Percentiles rank a stretch among this genome's conserved stretches.
Conservation (phyloP, 92 coral and sea anemone genomes). For the Porites evermanni region DNA sequence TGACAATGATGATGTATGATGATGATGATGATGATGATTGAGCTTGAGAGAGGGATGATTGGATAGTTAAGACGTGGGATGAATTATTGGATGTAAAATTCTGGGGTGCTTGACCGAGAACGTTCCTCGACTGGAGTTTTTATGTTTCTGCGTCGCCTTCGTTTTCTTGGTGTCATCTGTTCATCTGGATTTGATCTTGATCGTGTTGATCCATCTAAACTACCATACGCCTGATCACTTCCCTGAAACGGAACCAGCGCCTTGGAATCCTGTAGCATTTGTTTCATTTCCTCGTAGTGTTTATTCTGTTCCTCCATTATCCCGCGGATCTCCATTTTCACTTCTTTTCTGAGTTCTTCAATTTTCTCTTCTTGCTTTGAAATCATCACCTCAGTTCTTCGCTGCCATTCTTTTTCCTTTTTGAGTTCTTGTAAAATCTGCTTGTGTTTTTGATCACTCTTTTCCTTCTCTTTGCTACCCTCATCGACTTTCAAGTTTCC, state of each 20-base stretch:
- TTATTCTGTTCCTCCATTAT: conserved; percentile 80
- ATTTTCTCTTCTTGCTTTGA: conserved; percentile 73
- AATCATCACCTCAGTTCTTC: conserved; percentile 73
- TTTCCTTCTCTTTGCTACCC: conserved; percentile 14
- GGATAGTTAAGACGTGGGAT: neutral
- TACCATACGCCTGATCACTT: conserved; percentile 71
- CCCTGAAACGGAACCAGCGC: conserved; percentile 40
- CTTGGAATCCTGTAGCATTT: conserved; percentile 42
- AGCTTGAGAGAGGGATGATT: too few relatives aligned
- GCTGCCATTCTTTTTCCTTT: conserved; percentile 77
- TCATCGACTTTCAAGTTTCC: conserved; percentile 15
- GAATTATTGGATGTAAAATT: conserved; percentile 72
- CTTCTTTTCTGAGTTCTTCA: conserved; percentile 78
- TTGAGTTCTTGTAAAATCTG: conserved; percentile 61
- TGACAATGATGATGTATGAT: too few relatives aligned
- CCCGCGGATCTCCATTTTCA: conserved; percentile 75
- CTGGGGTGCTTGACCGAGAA: conserved; percentile 71
- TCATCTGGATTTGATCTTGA: conserved; percentile 54
- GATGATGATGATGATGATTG: too few relatives aligned
- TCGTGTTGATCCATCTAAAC: conserved; percentile 65
- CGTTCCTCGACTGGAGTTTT: conserved; percentile 18
- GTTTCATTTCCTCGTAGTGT: conserved; percentile 83
- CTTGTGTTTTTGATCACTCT: conserved; percentile 42
- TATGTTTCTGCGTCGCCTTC: conserved; percentile 48
- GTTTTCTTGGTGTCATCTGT: conserved; percentile 30